Evolutionary conservation across 2,888 invertebrate genomes (phyloP).

Genomic region (Oeneis ivallda): DNA sequence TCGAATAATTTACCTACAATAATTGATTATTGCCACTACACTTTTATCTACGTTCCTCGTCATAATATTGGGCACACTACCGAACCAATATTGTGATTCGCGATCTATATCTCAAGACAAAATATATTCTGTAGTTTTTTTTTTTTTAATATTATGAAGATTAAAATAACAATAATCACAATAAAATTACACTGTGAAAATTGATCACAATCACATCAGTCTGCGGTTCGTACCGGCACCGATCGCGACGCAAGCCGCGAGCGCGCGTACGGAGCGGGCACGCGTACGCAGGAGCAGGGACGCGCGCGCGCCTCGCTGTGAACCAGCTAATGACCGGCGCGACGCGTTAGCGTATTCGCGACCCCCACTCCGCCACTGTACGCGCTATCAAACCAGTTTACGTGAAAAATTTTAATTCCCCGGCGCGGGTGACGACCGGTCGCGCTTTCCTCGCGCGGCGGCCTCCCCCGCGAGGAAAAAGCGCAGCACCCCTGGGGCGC

Average conservation of each 20-base stretch:
- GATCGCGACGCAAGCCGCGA: slow-evolving; percentile 31
- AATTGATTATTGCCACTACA: background rate
- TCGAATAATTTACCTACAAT: background rate
- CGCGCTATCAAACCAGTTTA: slow-evolving; percentile 81
- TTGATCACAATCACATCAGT: slow-evolving; percentile 41
- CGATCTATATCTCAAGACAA: slow-evolving; percentile 7
- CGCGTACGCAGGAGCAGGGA: slow-evolving; percentile 47
- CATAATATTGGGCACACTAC: background rate
- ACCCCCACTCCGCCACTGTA: slow-evolving; percentile 75
- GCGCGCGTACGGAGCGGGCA: slow-evolving; percentile 43
- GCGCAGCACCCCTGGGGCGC: slow-evolving; percentile 73
- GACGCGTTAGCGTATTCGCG: slow-evolving; percentile 78
- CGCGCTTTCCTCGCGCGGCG: slow-evolving; percentile 71
- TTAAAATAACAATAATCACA: too few species aligned
- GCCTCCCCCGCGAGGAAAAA: slow-evolving; percentile 71
- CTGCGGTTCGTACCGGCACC: slow-evolving; percentile 4
- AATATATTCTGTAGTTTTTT: background rate
- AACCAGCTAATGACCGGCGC: slow-evolving; percentile 76
- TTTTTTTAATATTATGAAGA: background rate
- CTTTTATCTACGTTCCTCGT: background rate
- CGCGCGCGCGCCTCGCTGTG: slow-evolving; percentile 74
- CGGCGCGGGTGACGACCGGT: slow-evolving; percentile 75
- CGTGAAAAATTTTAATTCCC: slow-evolving; percentile 79
- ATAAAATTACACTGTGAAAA: slow-evolving; percentile 7
- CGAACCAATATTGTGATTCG: background rate